Base-by-base conservation (phyloP, 2,113 vertebrate species). In the Emydura subglobosa region DNA sequence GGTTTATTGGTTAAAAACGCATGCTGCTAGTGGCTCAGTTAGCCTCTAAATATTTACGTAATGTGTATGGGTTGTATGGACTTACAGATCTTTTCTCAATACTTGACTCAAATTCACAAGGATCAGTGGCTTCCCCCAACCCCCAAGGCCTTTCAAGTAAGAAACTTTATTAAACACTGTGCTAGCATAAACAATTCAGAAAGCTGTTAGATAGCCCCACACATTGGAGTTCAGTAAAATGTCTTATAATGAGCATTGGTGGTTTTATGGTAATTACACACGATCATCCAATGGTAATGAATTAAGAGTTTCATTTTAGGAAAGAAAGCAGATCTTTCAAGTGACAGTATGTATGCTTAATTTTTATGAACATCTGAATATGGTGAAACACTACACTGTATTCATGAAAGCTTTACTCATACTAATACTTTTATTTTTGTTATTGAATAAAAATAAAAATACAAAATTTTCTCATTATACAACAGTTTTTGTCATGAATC, bases 211-310 rank as follows among this genome's bases (percentile, higher is more conserved):
- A 7, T 22, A 39, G 65, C 47, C 85, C 42, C 42, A 90, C 57
- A 1, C 3, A 34, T 91, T 49, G 76, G 19, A 83, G 81, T 39
- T 24, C 1, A 87, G 27, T 84, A 87, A 34, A n/a, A 88, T 83
- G 42, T 89, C 95, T 95, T 91, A 80, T n/a, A 87, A 65, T 2
- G 14, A 78, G 34, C 4, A 21, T 53, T 49, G 88, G 55, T 25
- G 34, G 68, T 85, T 5, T 10, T 61, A 25, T 74, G 11, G 76
- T 86, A 44, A 76, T 25, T n/a, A 76, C n/a, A 76, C n/a, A 74
- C 6, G 21, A 42, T 68, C 8, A 21, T 76, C 11, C 1, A 72
- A 14, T 39, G 29, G 4, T 0, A 0, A 79, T 51, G 65, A 14
- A 79, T 29, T 79, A 49, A 82, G 61, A 14, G 17, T 1, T 83